Evolutionary conservation across 2,888 invertebrate genomes (phyloP), one percentile per base, ranked within the genome.

Genomic region (Coleophora flavipennella): DNA sequence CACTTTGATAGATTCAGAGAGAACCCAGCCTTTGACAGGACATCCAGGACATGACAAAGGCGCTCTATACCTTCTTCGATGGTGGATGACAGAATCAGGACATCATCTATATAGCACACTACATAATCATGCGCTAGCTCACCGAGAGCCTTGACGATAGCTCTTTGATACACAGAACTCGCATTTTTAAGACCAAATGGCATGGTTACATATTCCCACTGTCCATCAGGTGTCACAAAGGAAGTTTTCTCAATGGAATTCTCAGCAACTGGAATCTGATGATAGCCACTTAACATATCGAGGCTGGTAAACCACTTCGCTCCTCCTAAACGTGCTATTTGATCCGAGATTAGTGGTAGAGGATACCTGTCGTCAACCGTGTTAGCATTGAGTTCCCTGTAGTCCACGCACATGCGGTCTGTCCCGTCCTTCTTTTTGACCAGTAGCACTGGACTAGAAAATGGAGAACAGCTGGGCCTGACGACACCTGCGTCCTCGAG

Each of bases 1-100:
- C 52, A 57, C 33, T 57, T 57, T 7, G 38, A 36, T 1, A 52
- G 4, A 14, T 57, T 57, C 0, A 57, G 11, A 0, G 50, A 51
- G 38, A 55, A 53, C 0, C 49, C 52, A 1, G 45, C 43, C 3
- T 46, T 32, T 0, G 38, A 37, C 3, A 48, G 10, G 1, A 33
- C 28, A 13, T 33, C 10, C 13, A 46, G 26, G 0, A 48, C 46
- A 7, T 32, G 29, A 1, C 32, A 31, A 1, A 54, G 14, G 8
- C 48, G 13, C 2, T 36, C 12, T 1, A 51, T 9, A 0, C 47
- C 53, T 25, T 48, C 20, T 0, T 39, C 37, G n/a, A 13, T 4
- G 9, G 2, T 35, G 0, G 12, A 1, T 0, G 48, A 31, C 1
- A 36, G 26, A 2, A 49, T 43, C 1, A 52, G 7, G 14, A 52